Percentiles rank a stretch among this genome's conserved stretches.
phyloP scores from a whole-genome alignment of 2,797 vertebrate species.

The Chaunax sp. region DNA sequence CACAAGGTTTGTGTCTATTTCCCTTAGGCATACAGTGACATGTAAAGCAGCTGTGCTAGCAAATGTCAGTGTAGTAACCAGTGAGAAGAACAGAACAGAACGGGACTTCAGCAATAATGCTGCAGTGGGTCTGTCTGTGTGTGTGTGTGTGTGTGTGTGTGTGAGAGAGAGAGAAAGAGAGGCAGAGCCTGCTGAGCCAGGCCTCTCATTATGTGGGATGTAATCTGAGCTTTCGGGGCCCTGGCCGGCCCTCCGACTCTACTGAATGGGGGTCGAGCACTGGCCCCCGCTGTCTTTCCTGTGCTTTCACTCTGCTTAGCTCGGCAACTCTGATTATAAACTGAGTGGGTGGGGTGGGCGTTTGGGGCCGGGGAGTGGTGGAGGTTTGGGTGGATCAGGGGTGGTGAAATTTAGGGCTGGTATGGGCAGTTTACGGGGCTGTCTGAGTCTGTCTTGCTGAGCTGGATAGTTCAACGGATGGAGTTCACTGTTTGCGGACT shows the following conservation, averaged over 20 bases:
- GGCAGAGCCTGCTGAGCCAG: constrained; percentile 86
- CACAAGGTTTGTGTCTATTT: constrained; percentile 31
- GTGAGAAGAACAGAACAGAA: constrained; percentile 70
- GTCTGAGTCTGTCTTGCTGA: constrained; percentile 22
- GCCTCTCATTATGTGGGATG: constrained; percentile 87
- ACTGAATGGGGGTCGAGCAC: constrained; percentile 80
- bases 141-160: constrained; percentile 15
- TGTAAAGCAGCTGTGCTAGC: constrained; percentile 74
- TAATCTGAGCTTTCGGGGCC: constrained; percentile 88
- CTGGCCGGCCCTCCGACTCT: constrained; percentile 67
- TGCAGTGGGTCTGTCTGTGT: constrained; percentile 46
- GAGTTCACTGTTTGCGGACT: constrained; percentile 26
- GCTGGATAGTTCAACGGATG: constrained; percentile 13
- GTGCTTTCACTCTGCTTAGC: constrained; percentile 88
- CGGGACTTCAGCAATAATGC: constrained; percentile 75
- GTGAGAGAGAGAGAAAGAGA: constrained; percentile 51
- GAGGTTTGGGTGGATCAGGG: constrained; percentile 49
- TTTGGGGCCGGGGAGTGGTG: constrained; percentile 49
- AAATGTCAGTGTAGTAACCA: constrained; percentile 63
- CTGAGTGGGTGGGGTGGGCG: constrained; percentile 55
- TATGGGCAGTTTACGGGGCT: constrained; percentile 27
- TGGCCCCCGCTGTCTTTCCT: constrained; percentile 82
- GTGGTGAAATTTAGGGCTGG: constrained; percentile 43
- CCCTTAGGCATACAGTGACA: constrained; percentile 37
- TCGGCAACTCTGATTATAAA: constrained; percentile 87